Conservation (phyloP, 2,113 vertebrate genomes). For the Phyllostomus hastatus region DNA sequence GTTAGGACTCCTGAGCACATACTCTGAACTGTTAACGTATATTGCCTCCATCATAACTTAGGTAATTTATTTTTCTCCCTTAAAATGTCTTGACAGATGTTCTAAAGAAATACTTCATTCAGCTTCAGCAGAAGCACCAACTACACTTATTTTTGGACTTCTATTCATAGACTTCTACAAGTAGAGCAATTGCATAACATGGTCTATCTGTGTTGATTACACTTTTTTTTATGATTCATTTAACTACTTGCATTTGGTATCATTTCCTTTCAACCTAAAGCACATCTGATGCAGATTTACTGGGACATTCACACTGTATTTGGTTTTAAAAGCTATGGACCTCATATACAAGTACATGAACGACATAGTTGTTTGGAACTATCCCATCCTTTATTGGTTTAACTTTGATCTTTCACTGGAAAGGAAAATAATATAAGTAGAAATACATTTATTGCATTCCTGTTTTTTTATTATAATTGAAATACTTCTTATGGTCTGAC, state of each 20-base stretch:
- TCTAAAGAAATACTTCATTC: constrained; percentile 40
- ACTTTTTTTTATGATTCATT: constrained; percentile 66
- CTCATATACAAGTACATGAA: constrained; percentile 57
- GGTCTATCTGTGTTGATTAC: constrained; percentile 63
- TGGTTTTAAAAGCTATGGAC: constrained; percentile 58
- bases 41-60: not conserved
- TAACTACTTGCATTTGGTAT: constrained; percentile 68
- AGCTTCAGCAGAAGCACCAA: constrained; percentile 52
- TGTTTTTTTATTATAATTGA: not conserved
- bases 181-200: constrained; percentile 68
- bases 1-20: not conserved
- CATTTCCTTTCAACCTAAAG: constrained; percentile 72
- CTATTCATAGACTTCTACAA: constrained; percentile 61
- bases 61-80: constrained; percentile 12
- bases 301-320: constrained; percentile 56
- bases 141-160: constrained; percentile 59
- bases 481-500: not conserved
- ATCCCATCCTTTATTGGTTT: constrained; percentile 28
- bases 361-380: constrained; percentile 48
- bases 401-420: constrained; percentile 25
- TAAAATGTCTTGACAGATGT: constrained; percentile 32
- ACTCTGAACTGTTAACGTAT: not conserved
- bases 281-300: constrained; percentile 70
- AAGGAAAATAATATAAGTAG: constrained; percentile 11
- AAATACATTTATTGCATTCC: not conserved